Base-by-base conservation (phyloP, 2,797 vertebrate species). In the Petrocephalus schoutedeni region DNA sequence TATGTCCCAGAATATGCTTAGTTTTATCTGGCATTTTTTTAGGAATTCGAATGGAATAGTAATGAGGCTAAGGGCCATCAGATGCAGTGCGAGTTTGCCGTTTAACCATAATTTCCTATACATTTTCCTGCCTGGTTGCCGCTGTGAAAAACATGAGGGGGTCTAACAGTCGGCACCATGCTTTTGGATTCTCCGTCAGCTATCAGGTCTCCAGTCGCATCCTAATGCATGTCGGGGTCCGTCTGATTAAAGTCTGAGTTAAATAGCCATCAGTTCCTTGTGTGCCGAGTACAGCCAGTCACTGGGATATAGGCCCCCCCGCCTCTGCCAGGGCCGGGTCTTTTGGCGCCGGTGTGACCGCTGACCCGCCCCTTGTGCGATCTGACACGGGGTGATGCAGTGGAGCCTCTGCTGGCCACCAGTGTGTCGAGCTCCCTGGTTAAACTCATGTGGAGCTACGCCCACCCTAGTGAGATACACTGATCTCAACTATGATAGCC, bases 381-480 rank as follows among this genome's bases (percentile, higher is more conserved):
- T 23, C 41, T 88, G 89, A 89, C 87, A 36, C 71, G 14, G 64
- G 67, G 36, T 77, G 59, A 83, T 87, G 49, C 85, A 87, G 89
- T 86, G 87, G 61, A 82, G 2, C 86, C 3, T 49, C 85, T 71
- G 51, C 49, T 6, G 77, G 74, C 32, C 85, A 85, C 89, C 71
- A 88, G 90, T 90, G 41, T 89, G 88, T 92, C 89, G 89, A 92
- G 87, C 93, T 92, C 91, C 90, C 90, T 77, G 89, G 91, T 92
- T 91, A 90, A 92, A 89, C 90, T 92, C 89, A 59, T 51, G 89
- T 88, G 86, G 80, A 91, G 89, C 90, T 91, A 77, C 85, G 59
- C 89, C 51, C 21, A 12, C 28, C 49, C 14, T 28, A 83, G 21
- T 83, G 0, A 83, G 21, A 51, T 6, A 23, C 9, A 12, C 41